These are phyloP conservation scores for Dendrocincla fuliginosa DNA, from an alignment of 2,797 vertebrate species.

Conservation along the genomic window DNA sequence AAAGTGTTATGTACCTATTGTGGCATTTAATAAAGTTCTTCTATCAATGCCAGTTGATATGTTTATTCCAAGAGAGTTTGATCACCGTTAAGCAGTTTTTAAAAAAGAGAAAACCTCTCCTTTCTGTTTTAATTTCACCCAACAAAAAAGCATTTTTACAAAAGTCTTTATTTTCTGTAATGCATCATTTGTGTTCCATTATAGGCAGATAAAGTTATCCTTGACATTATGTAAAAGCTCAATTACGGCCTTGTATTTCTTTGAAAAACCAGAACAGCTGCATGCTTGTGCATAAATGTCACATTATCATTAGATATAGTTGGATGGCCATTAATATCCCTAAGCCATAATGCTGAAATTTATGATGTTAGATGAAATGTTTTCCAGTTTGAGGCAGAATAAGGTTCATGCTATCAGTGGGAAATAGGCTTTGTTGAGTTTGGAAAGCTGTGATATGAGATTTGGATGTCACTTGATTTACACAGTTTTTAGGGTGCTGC, in stretches of 20 bases:
- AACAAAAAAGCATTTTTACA: not conserved
- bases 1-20: fast-evolving
- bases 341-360: not conserved
- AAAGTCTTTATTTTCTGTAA: not conserved
- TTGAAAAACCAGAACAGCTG: not conserved
- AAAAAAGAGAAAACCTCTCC: not conserved
- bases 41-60: not conserved
- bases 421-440: not conserved
- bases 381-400: not conserved
- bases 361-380: not conserved
- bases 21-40: not conserved
- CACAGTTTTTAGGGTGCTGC: not conserved
- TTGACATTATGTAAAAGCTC: not conserved
- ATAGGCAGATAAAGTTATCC: not conserved
- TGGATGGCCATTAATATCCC: not conserved
- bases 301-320: not conserved
- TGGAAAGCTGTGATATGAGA: not conserved
- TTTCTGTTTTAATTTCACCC: not conserved
- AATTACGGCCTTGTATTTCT: not conserved
- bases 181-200: not conserved
- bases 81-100: not conserved
- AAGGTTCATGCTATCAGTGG: not conserved
- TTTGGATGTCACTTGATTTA: not conserved
- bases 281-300: not conserved
- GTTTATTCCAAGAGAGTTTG: not conserved